These are phyloP conservation scores for Xenopus tropicalis DNA, from an alignment of 2,113 vertebrate species.

Conservation along the genomic window UCB_Xtro_10.0 CM004445.2:41733001-41733500, in stretches of 20 bases:
- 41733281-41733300: neutral
- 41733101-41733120: slow-evolving; percentile 1
- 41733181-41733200: neutral
- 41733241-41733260: neutral
- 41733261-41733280: neutral
- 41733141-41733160: neutral
- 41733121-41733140: neutral
- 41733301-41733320: neutral
- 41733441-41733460: too few species aligned
- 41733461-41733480: too few species aligned
- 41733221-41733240: neutral
- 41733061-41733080: slow-evolving; percentile 4
- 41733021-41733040: too few species aligned
- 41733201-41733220: neutral
- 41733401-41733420: too few species aligned
- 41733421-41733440: too few species aligned
- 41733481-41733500: too few species aligned
- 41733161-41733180: neutral
- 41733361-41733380: too few species aligned
- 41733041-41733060: too few species aligned
- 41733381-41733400: too few species aligned
- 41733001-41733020: too few species aligned
- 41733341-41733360: too few species aligned
- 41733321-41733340: too few species aligned
- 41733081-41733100: slow-evolving; percentile 8